Conservation (phyloP, 2,888 invertebrate species). For the Falcaria lacertinaria region DNA sequence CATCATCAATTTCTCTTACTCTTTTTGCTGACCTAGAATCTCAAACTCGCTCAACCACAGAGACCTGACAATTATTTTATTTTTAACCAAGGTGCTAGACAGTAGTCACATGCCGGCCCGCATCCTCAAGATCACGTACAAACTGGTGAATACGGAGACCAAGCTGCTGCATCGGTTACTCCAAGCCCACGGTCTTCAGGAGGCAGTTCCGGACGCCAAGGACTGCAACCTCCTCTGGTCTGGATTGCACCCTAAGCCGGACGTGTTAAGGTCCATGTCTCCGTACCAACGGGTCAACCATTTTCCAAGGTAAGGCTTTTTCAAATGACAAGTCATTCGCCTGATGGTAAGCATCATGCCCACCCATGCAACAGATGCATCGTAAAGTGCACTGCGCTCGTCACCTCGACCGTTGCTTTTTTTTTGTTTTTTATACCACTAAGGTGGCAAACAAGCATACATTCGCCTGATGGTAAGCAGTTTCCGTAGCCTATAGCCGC, state of each 20-base stretch:
- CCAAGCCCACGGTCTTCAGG: slow-evolving; percentile 87
- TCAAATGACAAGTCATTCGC: too few species aligned
- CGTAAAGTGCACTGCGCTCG: too few species aligned
- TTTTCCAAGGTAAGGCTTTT: slow-evolving; percentile 86
- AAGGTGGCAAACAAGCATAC: too few species aligned
- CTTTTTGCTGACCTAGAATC: too few species aligned
- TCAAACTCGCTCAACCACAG: too few species aligned
- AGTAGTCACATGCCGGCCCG: slow-evolving; percentile 82
- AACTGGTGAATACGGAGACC: slow-evolving; percentile 89
- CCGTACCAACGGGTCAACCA: slow-evolving; percentile 97
- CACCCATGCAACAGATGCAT: too few species aligned
- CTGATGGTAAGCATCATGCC: too few species aligned
- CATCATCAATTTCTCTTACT: too few species aligned
- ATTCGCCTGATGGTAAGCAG: too few species aligned
- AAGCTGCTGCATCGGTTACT: slow-evolving; percentile 87
- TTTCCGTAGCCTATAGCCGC: too few species aligned
- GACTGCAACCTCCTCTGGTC: slow-evolving; percentile 96
- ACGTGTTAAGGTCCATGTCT: slow-evolving; percentile 87
- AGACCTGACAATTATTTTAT: background rate
- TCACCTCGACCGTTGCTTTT: too few species aligned
- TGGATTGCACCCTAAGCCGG: slow-evolving; percentile 94
- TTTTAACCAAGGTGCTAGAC: slow-evolving; percentile 53
- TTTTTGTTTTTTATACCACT: too few species aligned
- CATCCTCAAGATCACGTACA: slow-evolving; percentile 87
- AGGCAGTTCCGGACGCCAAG: slow-evolving; percentile 79